phyloP scores from a whole-genome alignment of 1,140 invertebrate species.

The Drosophila persimilis region DNA sequence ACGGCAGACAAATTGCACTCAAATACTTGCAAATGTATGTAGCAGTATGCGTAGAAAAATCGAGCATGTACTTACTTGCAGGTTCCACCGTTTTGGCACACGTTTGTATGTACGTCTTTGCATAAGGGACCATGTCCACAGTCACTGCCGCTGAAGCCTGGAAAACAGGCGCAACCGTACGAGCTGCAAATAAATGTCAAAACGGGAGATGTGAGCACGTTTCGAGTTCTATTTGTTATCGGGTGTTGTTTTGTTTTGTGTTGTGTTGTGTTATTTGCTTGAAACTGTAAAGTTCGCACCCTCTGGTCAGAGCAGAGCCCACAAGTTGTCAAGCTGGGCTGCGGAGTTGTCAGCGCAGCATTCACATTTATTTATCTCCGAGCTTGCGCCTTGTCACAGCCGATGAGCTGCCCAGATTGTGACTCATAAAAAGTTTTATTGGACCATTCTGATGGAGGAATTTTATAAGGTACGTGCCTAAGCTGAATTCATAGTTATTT shows the following conservation, averaged over 20 bases:
- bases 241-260: conserved; percentile 4
- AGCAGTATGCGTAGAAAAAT: neutral
- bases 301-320: conserved; percentile 10
- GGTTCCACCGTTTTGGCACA: conserved; percentile 89
- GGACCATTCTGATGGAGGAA: conserved; percentile 30
- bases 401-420: conserved; percentile 22
- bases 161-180: conserved; percentile 89
- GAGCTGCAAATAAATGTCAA: conserved; percentile 84
- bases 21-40: too few species aligned
- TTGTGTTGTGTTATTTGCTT: conserved; percentile 4
- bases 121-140: conserved; percentile 90
- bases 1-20: too few species aligned
- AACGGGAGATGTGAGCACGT: conserved; percentile 59
- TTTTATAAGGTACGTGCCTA: conserved; percentile 51
- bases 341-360: conserved; percentile 7
- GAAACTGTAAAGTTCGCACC: conserved; percentile 3
- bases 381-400: conserved; percentile 22
- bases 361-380: conserved; percentile 39
- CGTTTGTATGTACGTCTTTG: conserved; percentile 85
- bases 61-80: conserved; percentile 87
- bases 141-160: conserved; percentile 88
- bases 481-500: conserved; percentile 41
- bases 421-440: conserved; percentile 56
- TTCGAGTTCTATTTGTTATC: conserved; percentile 41
- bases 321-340: conserved; percentile 47